Evolutionary conservation across 2,113 vertebrate genomes (phyloP).

Genomic region (Mormyrus iriodes): DNA sequence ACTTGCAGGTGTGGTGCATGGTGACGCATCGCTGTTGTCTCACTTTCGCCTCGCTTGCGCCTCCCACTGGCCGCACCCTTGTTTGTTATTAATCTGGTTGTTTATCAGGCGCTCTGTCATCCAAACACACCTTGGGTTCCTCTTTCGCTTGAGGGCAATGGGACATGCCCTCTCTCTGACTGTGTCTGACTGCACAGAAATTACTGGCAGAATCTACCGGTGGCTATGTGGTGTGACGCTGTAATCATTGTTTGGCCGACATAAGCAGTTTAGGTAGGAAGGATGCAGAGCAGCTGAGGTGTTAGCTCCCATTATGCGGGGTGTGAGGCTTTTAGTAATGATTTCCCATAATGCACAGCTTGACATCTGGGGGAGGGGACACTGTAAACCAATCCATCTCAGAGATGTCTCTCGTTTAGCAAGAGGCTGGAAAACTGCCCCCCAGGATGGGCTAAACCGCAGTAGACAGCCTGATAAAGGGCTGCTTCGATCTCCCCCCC

Average conservation of each 20-base stretch:
- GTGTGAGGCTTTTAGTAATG: slow-evolving; percentile 13
- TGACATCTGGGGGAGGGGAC: not conserved
- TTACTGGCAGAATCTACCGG: not conserved
- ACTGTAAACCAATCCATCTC: not conserved
- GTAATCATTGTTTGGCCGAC: not conserved
- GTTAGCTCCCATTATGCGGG: not conserved
- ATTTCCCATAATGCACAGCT: slow-evolving; percentile 10
- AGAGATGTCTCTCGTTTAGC: not conserved
- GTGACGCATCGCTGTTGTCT: not conserved
- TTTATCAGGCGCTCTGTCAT: not conserved
- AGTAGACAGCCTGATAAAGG: not conserved
- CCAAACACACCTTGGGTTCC: not conserved
- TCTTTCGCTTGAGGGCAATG: not conserved
- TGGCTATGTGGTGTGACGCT: not conserved
- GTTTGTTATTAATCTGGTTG: not conserved
- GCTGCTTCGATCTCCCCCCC: not conserved
- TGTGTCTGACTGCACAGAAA: not conserved
- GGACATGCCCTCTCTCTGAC: not conserved
- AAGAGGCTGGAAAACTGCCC: not conserved
- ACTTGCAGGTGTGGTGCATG: not conserved
- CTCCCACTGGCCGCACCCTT: not conserved
- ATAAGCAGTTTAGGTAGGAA: not conserved
- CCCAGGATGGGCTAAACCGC: not conserved
- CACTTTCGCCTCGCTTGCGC: not conserved
- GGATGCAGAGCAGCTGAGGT: not conserved